Conservation (phyloP, 2,113 vertebrate species). For the Sciurus niger region DNA sequence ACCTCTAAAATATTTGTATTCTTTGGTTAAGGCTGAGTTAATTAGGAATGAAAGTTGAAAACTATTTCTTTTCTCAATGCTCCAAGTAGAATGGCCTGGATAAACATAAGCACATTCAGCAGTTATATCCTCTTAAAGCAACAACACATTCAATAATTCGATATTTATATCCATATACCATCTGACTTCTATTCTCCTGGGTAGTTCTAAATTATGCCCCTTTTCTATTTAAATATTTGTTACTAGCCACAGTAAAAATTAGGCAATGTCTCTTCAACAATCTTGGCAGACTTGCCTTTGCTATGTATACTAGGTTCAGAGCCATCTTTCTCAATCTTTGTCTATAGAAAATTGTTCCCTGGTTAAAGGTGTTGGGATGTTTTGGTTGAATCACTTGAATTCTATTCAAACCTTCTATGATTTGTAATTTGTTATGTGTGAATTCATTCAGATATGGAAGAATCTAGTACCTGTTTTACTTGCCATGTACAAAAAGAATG, state of each 20-base stretch:
- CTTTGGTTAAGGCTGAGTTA: conserved; percentile 74
- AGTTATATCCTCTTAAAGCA: not conserved
- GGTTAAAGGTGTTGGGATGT: not conserved
- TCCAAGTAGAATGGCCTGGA: not conserved
- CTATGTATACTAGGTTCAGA: not conserved
- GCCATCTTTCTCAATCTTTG: not conserved
- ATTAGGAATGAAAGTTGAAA: conserved; percentile 53
- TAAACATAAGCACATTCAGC: conserved; percentile 24
- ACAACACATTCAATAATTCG: not conserved
- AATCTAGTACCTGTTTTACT: not conserved
- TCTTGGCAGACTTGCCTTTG: not conserved
- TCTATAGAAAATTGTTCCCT: not conserved
- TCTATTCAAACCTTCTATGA: not conserved
- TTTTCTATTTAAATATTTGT: conserved; percentile 18
- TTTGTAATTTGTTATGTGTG: not conserved
- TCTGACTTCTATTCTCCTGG: not conserved
- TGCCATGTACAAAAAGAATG: not conserved
- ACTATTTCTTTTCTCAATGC: conserved; percentile 31
- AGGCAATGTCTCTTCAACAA: not conserved
- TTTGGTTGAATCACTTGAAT: not conserved
- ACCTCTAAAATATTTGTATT: conserved; percentile 60
- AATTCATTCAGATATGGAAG: not conserved
- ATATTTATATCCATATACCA: not conserved
- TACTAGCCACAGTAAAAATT: conserved; percentile 9
- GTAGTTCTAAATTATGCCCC: not conserved